Conservation (phyloP, 2,797 vertebrate genomes). For the Sebastiscus tertius region DNA sequence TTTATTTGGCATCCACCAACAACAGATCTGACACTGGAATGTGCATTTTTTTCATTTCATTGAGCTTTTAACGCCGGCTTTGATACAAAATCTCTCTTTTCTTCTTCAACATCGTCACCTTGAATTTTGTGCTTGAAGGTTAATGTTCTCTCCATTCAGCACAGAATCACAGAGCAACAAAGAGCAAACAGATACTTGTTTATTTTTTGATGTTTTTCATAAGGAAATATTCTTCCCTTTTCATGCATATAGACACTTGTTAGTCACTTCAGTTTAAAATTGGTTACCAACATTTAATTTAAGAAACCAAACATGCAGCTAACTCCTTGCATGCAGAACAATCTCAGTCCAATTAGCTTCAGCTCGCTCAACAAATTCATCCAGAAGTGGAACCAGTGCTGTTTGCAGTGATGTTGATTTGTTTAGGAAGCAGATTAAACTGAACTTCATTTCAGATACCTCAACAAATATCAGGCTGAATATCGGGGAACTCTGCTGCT, state of each 20-base stretch:
- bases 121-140: not conserved
- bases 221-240: not conserved
- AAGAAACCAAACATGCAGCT: conserved; percentile 26
- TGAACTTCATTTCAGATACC: conserved; percentile 49
- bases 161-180: not conserved
- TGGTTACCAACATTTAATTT: conserved; percentile 25
- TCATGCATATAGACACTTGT: not conserved
- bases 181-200: not conserved
- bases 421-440: conserved; percentile 59
- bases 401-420: conserved; percentile 37
- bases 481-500: conserved; percentile 2
- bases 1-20: not conserved
- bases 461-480: conserved; percentile 27
- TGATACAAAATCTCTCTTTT: not conserved
- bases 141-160: not conserved
- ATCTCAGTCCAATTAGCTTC: conserved; percentile 63
- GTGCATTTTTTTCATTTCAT: not conserved
- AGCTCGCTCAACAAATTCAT: conserved; percentile 5
- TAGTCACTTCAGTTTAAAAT: conserved; percentile 17
- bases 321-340: conserved; percentile 45
- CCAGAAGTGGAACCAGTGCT: conserved; percentile 5
- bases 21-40: not conserved
- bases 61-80: not conserved
- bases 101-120: not conserved
- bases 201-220: not conserved